phyloP scores from a whole-genome alignment of 2,797 vertebrate species.

The Anniella stebbinsi region DNA sequence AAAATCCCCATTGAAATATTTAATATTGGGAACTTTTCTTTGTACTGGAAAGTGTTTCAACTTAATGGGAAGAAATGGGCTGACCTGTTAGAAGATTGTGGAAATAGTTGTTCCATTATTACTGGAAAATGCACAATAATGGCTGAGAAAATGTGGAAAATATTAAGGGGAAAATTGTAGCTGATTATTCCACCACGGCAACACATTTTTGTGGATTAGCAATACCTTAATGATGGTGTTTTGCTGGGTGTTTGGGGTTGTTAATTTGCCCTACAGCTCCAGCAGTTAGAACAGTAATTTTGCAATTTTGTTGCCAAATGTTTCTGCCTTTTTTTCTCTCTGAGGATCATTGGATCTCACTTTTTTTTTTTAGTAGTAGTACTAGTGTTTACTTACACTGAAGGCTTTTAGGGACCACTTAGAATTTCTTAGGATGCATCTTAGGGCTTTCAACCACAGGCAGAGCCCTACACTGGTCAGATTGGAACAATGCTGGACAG shows the following conservation, averaged over 20 bases:
- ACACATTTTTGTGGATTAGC: neutral
- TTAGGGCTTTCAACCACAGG: neutral
- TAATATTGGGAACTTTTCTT: slow-evolving; percentile 21
- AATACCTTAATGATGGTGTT: neutral
- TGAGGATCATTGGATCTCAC: neutral
- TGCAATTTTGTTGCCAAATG: neutral
- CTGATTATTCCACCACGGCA: neutral
- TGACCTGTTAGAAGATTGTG: neutral
- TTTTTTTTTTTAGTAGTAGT: neutral
- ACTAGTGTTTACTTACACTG: neutral
- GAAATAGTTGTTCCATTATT: neutral
- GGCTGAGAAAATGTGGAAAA: slow-evolving; percentile 27
- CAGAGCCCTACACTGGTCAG: neutral
- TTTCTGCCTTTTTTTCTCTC: neutral
- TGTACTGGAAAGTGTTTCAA: slow-evolving; percentile 16
- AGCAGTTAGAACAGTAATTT: neutral
- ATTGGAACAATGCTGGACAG: neutral
- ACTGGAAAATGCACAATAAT: neutral
- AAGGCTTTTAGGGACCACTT: neutral
- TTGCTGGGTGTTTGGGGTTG: neutral
- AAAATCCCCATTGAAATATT: slow-evolving; percentile 1
- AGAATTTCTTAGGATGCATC: neutral
- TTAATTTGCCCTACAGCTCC: neutral
- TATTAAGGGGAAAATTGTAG: neutral
- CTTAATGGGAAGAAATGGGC: neutral